Evolutionary conservation across 2,797 vertebrate genomes (phyloP).

Genomic region (Austrolebias charrua): DNA sequence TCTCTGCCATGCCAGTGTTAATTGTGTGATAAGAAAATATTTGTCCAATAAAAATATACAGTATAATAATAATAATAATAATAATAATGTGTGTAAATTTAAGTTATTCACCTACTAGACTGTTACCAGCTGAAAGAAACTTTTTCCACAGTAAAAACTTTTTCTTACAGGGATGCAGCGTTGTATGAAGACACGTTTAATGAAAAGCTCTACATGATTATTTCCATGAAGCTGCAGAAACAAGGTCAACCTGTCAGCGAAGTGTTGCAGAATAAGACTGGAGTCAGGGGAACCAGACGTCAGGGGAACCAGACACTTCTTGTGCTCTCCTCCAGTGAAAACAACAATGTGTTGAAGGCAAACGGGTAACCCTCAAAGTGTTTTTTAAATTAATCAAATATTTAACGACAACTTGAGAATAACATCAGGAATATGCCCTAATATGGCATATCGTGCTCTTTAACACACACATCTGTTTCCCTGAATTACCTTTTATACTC

Average conservation of each 20-base stretch:
- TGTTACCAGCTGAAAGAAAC: too few species aligned
- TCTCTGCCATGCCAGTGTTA: neutral
- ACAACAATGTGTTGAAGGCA: slow-evolving; percentile 44
- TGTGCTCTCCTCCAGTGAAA: slow-evolving; percentile 38
- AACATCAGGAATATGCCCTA: slow-evolving; percentile 75
- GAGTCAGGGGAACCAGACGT: slow-evolving; percentile 34
- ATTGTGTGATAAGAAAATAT: neutral
- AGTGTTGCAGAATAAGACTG: slow-evolving; percentile 31
- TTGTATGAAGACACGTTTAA: slow-evolving; percentile 28
- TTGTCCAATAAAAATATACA: neutral
- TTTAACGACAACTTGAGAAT: slow-evolving; percentile 58
- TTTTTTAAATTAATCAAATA: slow-evolving; percentile 70
- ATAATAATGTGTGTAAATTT: too few species aligned
- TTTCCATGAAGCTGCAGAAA: slow-evolving; percentile 45
- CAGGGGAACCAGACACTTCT: slow-evolving; percentile 33
- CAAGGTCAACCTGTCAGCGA: slow-evolving; percentile 66
- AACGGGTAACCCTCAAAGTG: slow-evolving; percentile 68
- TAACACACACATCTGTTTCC: slow-evolving; percentile 4
- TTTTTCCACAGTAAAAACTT: slow-evolving; percentile 11
- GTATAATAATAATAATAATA: too few species aligned
- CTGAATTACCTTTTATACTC: slow-evolving; percentile 30
- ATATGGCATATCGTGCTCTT: slow-evolving; percentile 47
- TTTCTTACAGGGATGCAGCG: slow-evolving; percentile 18
- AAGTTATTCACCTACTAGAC: too few species aligned
- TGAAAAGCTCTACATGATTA: slow-evolving; percentile 22